Percentiles rank a stretch among this genome's conserved stretches.
These are phyloP conservation scores for Pelodytes ibericus DNA, from an alignment of 2,797 vertebrate species.

Conservation along the genomic window DNA sequence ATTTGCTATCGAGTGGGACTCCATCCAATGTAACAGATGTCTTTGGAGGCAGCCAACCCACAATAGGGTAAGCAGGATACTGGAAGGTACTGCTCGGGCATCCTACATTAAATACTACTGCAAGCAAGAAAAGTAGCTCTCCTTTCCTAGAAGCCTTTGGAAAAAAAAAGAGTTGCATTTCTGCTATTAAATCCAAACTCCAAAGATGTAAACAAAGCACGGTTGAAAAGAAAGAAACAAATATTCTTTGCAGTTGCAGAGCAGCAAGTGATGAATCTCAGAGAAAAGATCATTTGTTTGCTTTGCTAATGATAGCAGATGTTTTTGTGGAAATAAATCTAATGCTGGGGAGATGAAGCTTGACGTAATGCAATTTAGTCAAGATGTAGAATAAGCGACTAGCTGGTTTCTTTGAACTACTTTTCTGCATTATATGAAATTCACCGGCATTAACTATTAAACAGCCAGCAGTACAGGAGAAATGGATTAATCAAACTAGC, in stretches of 20 bases:
- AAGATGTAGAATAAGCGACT: slow-evolving; percentile 44
- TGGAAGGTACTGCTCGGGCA: too few relatives aligned
- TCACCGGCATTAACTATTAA: slow-evolving; percentile 9
- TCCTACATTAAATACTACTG: too few relatives aligned
- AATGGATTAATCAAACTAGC: too few relatives aligned
- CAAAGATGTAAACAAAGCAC: background rate
- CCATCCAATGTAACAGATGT: too few relatives aligned
- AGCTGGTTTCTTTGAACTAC: slow-evolving; percentile 19
- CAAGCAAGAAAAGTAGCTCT: too few relatives aligned
- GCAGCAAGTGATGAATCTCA: slow-evolving; percentile 58
- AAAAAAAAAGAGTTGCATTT: too few relatives aligned
- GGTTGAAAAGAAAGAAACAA: slow-evolving; percentile 3
- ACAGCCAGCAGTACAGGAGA: background rate
- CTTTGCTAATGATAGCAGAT: slow-evolving; percentile 63
- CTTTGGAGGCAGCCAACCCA: too few relatives aligned
- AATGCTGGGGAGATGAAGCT: slow-evolving; percentile 52
- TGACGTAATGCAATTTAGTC: slow-evolving; percentile 54
- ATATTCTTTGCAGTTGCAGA: slow-evolving; percentile 19
- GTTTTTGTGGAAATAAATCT: slow-evolving; percentile 58
- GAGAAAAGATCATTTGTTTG: slow-evolving; percentile 60
- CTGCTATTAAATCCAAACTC: background rate
- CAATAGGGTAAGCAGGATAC: too few relatives aligned
- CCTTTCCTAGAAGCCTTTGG: too few relatives aligned
- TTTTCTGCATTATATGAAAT: slow-evolving; percentile 27
- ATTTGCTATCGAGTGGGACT: too few relatives aligned